Evolutionary conservation across 2,113 vertebrate species (phyloP), one percentile per base, ranked within the genome.

Genomic region (Vireo altiloquus): DNA sequence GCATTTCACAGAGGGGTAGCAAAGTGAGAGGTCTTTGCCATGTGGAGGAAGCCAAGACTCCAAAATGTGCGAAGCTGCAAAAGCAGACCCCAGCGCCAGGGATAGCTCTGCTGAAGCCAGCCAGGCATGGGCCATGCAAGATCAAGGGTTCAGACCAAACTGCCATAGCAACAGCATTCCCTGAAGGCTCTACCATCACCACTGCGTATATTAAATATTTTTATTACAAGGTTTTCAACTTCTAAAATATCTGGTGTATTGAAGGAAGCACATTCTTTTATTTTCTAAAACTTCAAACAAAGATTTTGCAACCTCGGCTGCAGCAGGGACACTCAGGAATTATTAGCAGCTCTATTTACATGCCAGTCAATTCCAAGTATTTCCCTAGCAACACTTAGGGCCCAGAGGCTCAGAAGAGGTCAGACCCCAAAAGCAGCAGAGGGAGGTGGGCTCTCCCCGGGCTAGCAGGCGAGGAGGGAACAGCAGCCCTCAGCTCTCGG

Each of bases 71-170:
- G 40, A 65, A 87, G 33, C 30, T 46, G 30, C 63, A 50, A 75
- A 88, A 59, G 61, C n/a, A 65, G 65, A 31, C 11, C 40, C 40
- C 0, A 1, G 30, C 31, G 25, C 25, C 1, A 1, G 27, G 14
- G 24, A 79, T 10, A 75, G 46, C 46, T 49, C 33, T 57, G 70
- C 24, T 2, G 3, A 90, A 68, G 61, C 49, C 31, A 18, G 42
- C 3, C 4, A 7, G 23, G 42, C 0, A 1, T 0, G 0, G 19
- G 44, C n/a, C 8, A 7, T 0, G 0, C 22, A 76, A 59, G 23
- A 37, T 47, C 54, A 47, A 66, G 27, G 14, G 21, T 70, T 81
- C 44, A 75, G 35, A 61, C 39, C 47, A 68, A 70, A 59, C 10
- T 56, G 27, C 44, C 50, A 33, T 4, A 78, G 60, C 88, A 84